Base-by-base conservation (phyloP, 2,888 invertebrate genomes). In the Thalpophila matura region DNA sequence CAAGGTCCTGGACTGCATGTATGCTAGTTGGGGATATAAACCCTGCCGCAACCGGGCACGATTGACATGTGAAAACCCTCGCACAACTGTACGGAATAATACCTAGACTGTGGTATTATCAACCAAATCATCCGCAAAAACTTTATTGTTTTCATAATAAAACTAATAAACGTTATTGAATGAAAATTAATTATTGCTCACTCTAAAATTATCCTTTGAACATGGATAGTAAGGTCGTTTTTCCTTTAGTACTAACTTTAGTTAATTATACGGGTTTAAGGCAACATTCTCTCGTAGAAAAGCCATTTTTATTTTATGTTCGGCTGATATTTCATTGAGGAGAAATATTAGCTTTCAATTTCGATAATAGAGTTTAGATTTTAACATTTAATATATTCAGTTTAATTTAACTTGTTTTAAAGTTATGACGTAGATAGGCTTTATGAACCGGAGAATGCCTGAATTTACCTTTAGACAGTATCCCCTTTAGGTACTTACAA, bases 341-440 rank as follows among this genome's bases (percentile, higher is more conserved):
- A 53, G 55, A 58, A 76, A 76, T 74, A 76, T 76, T 76, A 59
- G 59, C 46, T 74, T 76, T 76, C 49, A 50, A 46, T 59, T 59
- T 42, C 29, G 40, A 59, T 71, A 50, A 61, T 60, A 61, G 37
- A 22, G 42, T 50, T 54, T 49, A 49, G 49, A 51, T 55, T 53
- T 57, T 51, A 46, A 59, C 45, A 54, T 66, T 66, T 51, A n/a
- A n/a, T n/a, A 71, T 40, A 31, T 56, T 65, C 26, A 56, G 61
- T 75, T 70, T 49, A 43, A 75, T 66, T 75, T 65, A 46, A 71
- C 14, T 47, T 37, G 4, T 42, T 9, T 42, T 9, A 16, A 27
- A 64, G n/a, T 55, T 60, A 65, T 58, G 50, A 43, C 16, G 59
- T 10, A 35, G 29, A 42, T 14, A 6, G 12, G 33, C 46, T 67